Conservation (phyloP, 2,113 vertebrate species). For the Lepidiolamprologus cunningtoni region DNA sequence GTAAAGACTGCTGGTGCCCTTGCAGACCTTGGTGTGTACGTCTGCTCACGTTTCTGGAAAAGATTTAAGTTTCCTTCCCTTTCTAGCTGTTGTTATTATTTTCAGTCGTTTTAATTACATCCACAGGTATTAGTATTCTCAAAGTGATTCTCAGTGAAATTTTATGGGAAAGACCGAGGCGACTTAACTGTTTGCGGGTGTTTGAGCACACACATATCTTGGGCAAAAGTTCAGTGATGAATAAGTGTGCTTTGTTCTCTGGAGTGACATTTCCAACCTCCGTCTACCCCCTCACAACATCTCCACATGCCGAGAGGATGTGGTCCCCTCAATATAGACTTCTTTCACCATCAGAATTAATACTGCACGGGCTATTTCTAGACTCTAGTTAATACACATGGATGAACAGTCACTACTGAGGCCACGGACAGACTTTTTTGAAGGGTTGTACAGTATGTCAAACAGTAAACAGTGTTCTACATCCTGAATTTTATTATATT, state of each 20-base stretch:
- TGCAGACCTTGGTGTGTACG: constrained; percentile 16
- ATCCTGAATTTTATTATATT: background rate
- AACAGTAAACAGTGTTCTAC: background rate
- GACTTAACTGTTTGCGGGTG: constrained; percentile 27
- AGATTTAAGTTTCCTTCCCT: constrained; percentile 29
- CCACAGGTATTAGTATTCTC: constrained; percentile 29
- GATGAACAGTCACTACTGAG: background rate
- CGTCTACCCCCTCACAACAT: constrained; percentile 9
- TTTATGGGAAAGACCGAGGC: background rate
- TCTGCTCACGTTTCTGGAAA: constrained; percentile 39
- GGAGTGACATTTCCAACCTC: constrained; percentile 42
- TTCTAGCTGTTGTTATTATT: constrained; percentile 22
- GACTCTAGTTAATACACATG: background rate
- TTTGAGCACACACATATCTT: constrained; percentile 15
- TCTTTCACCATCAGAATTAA: constrained; percentile 41
- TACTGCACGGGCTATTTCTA: constrained; percentile 18
- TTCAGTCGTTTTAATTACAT: constrained; percentile 34
- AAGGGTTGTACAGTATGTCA: background rate
- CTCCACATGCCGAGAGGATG: constrained; percentile 60
- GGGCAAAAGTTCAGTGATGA: constrained; percentile 56
- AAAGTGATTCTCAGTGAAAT: background rate
- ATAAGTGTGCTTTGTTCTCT: constrained; percentile 59
- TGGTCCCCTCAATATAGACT: constrained; percentile 49
- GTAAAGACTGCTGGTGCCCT: constrained; percentile 38
- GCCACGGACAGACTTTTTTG: background rate